These are phyloP conservation scores for Napeogenes inachia DNA, from an alignment of 2,888 invertebrate genomes.

Conservation along the genomic window DNA sequence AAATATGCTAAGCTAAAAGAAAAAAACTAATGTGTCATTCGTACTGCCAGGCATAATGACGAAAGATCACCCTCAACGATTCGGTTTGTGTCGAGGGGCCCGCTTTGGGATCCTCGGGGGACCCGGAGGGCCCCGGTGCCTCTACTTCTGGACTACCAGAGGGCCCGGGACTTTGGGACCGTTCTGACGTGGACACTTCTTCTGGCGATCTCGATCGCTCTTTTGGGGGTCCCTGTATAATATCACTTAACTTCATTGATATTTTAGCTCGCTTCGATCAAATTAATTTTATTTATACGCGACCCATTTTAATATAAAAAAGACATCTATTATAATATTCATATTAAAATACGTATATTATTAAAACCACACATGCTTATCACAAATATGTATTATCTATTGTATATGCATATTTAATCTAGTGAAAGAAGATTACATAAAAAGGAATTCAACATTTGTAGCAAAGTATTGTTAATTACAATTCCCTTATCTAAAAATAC, in stretches of 20 bases:
- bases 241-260: constrained; percentile 8
- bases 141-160: constrained; percentile 42
- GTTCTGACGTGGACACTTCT: constrained; percentile 43
- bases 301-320: too few relatives aligned
- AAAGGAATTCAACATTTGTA: constrained; percentile 74
- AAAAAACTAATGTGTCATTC: constrained; percentile 72
- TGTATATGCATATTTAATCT: too few relatives aligned
- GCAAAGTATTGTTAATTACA: constrained; percentile 14
- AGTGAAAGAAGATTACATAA: not conserved
- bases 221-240: constrained; percentile 52
- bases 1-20: constrained; percentile 65
- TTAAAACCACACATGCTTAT: too few relatives aligned
- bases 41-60: constrained; percentile 76
- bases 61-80: constrained; percentile 71
- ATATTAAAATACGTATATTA: too few relatives aligned
- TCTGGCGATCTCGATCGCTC: constrained; percentile 56
- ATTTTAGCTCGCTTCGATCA: not conserved
- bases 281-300: not conserved
- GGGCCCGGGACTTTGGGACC: constrained; percentile 44
- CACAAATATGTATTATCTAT: too few relatives aligned
- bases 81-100: constrained; percentile 58
- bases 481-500: constrained; percentile 4
- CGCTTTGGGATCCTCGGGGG: constrained; percentile 54
- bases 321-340: too few relatives aligned
- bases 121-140: constrained; percentile 39